Evolutionary conservation across 2,888 invertebrate species (phyloP).

Genomic region (Gnatocerus cornutus): DNA sequence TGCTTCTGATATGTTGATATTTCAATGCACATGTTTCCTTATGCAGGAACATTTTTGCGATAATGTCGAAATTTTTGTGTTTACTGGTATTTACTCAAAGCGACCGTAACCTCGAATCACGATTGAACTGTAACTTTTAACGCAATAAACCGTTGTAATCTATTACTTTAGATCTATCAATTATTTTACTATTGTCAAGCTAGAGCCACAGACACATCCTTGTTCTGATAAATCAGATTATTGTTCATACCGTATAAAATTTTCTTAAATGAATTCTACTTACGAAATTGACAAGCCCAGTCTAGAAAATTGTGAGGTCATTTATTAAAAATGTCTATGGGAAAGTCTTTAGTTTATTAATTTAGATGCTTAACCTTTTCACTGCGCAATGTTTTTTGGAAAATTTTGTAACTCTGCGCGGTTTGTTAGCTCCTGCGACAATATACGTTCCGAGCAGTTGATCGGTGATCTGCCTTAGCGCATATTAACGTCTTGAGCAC

Average conservation of each 20-base stretch:
- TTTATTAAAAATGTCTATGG: constrained; percentile 20
- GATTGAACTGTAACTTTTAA: not conserved
- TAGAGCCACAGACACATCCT: not conserved
- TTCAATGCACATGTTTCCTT: constrained; percentile 8
- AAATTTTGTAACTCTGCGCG: no score
- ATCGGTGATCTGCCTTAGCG: no score
- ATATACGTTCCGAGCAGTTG: no score
- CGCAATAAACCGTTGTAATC: not conserved
- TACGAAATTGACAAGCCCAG: not conserved
- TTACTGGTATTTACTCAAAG: constrained; percentile 6
- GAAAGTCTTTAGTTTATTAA: constrained; percentile 25
- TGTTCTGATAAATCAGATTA: not conserved
- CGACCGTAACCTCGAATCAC: not conserved
- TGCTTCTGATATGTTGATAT: constrained; percentile 2
- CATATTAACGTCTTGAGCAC: no score
- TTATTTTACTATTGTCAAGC: constrained; percentile 5
- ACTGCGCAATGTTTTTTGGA: no score
- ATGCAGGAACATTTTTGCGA: not conserved
- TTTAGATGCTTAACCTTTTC: constrained; percentile 15
- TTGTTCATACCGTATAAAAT: not conserved
- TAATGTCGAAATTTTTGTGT: constrained; percentile 26
- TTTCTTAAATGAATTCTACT: no score
- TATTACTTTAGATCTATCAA: not conserved
- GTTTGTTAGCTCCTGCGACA: no score
- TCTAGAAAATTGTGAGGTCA: constrained; percentile 18